phyloP scores from a whole-genome alignment of 2,888 invertebrate genomes.

The Ligdia adustata region DNA sequence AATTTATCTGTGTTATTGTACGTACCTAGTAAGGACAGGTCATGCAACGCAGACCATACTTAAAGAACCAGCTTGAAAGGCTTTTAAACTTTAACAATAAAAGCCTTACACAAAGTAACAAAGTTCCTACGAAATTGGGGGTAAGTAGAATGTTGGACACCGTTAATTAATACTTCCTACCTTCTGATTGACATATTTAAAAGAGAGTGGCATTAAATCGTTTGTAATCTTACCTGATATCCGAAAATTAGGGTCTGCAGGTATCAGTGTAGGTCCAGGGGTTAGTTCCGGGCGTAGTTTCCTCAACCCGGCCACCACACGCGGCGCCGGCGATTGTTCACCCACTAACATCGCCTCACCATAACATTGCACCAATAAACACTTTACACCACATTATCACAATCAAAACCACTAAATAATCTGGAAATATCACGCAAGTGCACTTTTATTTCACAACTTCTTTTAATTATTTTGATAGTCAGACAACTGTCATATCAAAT shows the following conservation, averaged over 20 bases:
- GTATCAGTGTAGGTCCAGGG: constrained; percentile 72
- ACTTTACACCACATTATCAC: constrained; percentile 57
- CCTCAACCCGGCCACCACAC: constrained; percentile 80
- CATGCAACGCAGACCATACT: too few relatives aligned
- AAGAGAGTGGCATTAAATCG: too few relatives aligned
- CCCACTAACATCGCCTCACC: constrained; percentile 77
- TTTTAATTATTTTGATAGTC: constrained; percentile 6
- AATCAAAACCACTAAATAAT: constrained; percentile 41
- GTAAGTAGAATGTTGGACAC: too few relatives aligned
- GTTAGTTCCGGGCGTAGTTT: constrained; percentile 77
- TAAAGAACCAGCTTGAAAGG: too few relatives aligned
- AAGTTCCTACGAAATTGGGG: too few relatives aligned
- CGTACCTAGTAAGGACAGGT: too few relatives aligned
- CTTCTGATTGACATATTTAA: too few relatives aligned
- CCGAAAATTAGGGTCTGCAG: constrained; percentile 72
- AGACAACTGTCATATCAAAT: constrained; percentile 57
- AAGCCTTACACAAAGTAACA: too few relatives aligned
- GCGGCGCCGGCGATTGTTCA: constrained; percentile 79
- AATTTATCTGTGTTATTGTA: too few relatives aligned
- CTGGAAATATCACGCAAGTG: constrained; percentile 42
- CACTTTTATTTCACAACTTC: constrained; percentile 18
- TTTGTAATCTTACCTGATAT: constrained; percentile 78
- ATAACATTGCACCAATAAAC: constrained; percentile 66
- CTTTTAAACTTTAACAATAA: too few relatives aligned
- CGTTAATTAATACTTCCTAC: too few relatives aligned